phyloP scores from a whole-genome alignment of 2,113 vertebrate species.

The Brevimyrus niger region DNA sequence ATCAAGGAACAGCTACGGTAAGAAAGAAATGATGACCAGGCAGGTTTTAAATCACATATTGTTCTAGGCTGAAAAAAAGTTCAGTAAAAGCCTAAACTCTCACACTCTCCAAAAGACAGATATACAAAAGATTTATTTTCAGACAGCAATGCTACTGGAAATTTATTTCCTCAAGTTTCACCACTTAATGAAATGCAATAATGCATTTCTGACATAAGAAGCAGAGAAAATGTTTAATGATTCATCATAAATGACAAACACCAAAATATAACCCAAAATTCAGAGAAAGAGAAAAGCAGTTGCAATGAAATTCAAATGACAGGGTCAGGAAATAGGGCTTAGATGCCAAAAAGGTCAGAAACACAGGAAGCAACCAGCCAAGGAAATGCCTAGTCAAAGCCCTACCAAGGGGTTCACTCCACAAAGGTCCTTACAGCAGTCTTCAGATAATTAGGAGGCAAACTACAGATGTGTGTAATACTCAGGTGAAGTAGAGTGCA shows the following conservation, averaged over 20 bases:
- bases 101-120: background rate
- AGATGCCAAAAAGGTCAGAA: background rate
- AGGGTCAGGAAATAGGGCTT: background rate
- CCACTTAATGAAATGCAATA: background rate
- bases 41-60: background rate
- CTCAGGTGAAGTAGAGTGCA: background rate
- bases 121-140: background rate
- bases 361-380: too few relatives aligned
- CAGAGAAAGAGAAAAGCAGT: background rate
- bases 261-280: background rate
- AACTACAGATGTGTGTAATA: background rate
- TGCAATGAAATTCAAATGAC: background rate
- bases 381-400: too few relatives aligned
- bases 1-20: background rate
- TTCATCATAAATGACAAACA: background rate
- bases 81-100: background rate
- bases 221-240: background rate
- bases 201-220: background rate
- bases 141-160: background rate
- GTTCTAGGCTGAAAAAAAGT: background rate
- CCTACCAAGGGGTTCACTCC: too few relatives aligned
- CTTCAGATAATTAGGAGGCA: background rate
- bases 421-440: background rate
- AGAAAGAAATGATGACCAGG: background rate
- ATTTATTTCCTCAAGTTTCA: background rate